These are phyloP conservation scores for Pocillopora grandis DNA, from an alignment of 92 coral and sea anemone species.

Conservation along the genomic window DNA sequence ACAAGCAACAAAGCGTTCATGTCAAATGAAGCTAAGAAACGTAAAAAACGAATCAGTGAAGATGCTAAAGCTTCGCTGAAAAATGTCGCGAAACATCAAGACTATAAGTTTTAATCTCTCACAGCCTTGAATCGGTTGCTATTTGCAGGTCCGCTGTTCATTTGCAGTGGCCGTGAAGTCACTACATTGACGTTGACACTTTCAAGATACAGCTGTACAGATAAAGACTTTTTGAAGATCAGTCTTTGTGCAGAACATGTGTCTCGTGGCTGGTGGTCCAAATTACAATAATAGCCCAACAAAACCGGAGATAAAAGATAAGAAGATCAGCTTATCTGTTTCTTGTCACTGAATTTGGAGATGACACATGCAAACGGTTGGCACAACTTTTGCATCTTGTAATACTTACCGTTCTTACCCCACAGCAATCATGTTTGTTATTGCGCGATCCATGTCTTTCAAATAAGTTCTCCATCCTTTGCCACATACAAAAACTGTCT, in stretches of 20 bases:
- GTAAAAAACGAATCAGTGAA: no score
- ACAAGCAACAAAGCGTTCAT: no score
- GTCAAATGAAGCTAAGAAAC: no score
- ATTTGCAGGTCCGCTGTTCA: not conserved
- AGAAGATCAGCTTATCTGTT: constrained; percentile 7
- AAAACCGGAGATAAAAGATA: constrained; percentile 3
- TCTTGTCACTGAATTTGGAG: not conserved
- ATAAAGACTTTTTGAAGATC: not conserved
- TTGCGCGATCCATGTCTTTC: no score
- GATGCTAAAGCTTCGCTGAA: no score
- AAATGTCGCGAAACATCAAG: no score
- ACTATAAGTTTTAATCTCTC: no score
- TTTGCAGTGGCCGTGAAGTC: not conserved
- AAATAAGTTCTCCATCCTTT: no score
- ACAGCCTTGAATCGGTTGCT: not conserved
- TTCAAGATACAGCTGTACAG: not conserved
- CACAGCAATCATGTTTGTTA: no score
- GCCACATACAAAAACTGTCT: no score
- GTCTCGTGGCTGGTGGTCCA: constrained; percentile 34
- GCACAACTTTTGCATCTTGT: no score
- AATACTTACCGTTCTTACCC: no score
- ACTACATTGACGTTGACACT: not conserved
- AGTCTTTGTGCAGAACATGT: not conserved
- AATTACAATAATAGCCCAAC: not conserved
- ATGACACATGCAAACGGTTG: not conserved